Conservation (phyloP, 2,113 vertebrate genomes). For the rabbit (Oryctolagus cuniculus) region mOryCun1.1 NC_091443.1:110066501-110067000, state of each 20-base stretch:
- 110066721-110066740: background rate
- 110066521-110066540: no score
- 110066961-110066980: background rate
- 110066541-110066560: no score
- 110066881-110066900: background rate
- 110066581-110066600: conserved; percentile 28
- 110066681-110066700: background rate
- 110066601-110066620: background rate
- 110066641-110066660: conserved; percentile 25
- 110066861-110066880: background rate
- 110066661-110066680: background rate
- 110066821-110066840: background rate
- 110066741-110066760: conserved; percentile 41
- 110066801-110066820: background rate
- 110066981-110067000: background rate
- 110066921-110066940: background rate
- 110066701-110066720: conserved; percentile 29
- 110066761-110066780: background rate
- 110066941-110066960: background rate
- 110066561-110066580: background rate
- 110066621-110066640: background rate
- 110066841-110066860: background rate
- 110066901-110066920: background rate
- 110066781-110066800: background rate
- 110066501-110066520: no score